Base-by-base conservation (phyloP, 2,113 vertebrate species). In the Scomber scombrus region DNA sequence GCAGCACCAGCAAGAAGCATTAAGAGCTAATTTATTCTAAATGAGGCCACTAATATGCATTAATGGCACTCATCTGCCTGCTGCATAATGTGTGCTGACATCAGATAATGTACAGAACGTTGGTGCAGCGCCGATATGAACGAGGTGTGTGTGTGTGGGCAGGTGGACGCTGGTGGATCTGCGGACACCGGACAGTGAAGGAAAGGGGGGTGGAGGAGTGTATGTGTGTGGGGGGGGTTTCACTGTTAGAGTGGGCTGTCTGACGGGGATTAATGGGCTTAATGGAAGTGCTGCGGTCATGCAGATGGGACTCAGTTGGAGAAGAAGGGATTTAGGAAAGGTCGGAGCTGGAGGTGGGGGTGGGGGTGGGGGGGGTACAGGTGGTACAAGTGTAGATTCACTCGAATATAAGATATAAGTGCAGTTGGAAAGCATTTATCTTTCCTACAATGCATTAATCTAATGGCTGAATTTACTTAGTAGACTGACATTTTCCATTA, bases 201-300 rank as follows among this genome's bases (percentile, higher is more conserved):
- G 2, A 23, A 23, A 23, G 23, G 4, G 31, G 31, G 4, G 7
- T 34, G 31, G 31, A 8, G 34, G 34, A 51, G 75, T 21, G 26
- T 40, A 2, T 6, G 6, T 5, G 34, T 8, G 34, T 5, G 2
- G 40, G 47, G 69, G 75, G 61, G 66, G 34, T 5, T 3, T 61
- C 57, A 13, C 73, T 6, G 19, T 3, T 52, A n/a, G 65, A 50
- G 76, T 58, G 80, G 79, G 72, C 75, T 52, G 81, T 43, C 47
- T 76, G 56, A 18, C 55, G 21, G 5, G 73, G 81, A 88, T 88
- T 87, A 82, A 66, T 56, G 34, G 50, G 79, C 78, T 89, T 87
- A 86, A 80, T 64, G 64, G 81, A 88, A 85, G 72, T 75, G 82
- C 79, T 90, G 84, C 14, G 68, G 62, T 91, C 86, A 88, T 82